These are phyloP conservation scores for Macrocentrus cingulum DNA, from an alignment of 1,140 invertebrate genomes.

Conservation along the genomic window DNA sequence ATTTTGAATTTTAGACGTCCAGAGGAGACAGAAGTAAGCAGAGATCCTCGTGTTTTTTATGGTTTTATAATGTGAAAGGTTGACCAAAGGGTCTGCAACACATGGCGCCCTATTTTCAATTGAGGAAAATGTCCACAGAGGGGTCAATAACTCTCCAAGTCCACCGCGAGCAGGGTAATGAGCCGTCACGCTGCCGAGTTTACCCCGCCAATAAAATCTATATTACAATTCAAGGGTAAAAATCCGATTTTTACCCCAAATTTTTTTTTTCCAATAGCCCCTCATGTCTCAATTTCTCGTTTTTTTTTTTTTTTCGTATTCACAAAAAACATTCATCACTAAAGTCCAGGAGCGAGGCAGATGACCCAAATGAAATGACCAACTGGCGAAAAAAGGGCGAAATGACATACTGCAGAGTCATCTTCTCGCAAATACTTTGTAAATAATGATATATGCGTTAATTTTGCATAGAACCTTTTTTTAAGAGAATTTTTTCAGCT, in stretches of 20 bases:
- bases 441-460: too few species aligned
- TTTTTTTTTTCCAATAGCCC: conserved; percentile 21
- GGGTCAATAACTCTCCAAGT: conserved; percentile 31
- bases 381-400: conserved; percentile 3
- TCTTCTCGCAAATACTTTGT: too few species aligned
- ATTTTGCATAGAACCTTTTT: too few species aligned
- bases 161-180: conserved; percentile 48
- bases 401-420: too few species aligned
- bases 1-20: too few species aligned
- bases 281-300: conserved; percentile 13
- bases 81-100: conserved; percentile 45
- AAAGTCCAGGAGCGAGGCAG: too few species aligned
- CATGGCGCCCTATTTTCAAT: conserved; percentile 36
- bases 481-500: too few species aligned
- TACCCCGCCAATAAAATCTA: conserved; percentile 45
- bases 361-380: too few species aligned
- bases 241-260: conserved; percentile 17
- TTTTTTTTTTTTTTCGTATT: conserved; percentile 15
- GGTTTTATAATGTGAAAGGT: conserved; percentile 53
- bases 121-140: conserved; percentile 25
- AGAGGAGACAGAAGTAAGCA: conserved; percentile 14
- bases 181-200: conserved; percentile 42
- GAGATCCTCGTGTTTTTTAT: conserved; percentile 42
- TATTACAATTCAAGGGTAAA: conserved; percentile 35
- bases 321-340: too few species aligned